phyloP scores from a whole-genome alignment of 2,797 vertebrate genomes.

The Macropus fuliginosus region DNA sequence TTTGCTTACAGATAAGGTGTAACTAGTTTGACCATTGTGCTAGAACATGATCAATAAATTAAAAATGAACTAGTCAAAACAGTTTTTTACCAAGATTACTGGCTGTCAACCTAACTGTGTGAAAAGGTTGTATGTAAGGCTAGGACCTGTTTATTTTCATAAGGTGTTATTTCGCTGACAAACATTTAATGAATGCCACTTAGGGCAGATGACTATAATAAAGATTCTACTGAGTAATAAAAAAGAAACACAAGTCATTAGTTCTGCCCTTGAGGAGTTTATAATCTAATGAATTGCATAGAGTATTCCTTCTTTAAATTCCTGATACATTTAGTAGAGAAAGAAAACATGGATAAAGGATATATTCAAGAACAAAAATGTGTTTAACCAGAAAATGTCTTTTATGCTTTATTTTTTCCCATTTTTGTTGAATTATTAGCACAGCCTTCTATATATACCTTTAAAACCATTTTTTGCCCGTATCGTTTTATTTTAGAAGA shows the following conservation, averaged over 20 bases:
- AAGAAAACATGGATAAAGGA: constrained; percentile 56
- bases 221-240: background rate
- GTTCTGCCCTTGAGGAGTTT: background rate
- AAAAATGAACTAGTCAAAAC: background rate
- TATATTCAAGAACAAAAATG: constrained; percentile 34
- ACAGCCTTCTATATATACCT: constrained; percentile 72
- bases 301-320: background rate
- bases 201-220: background rate
- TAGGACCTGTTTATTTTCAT: background rate
- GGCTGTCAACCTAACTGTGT: background rate
- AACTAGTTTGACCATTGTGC: background rate
- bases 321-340: constrained; percentile 34
- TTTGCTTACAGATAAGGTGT: background rate
- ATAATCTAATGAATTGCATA: background rate
- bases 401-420: constrained; percentile 74
- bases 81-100: background rate
- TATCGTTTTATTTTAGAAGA: constrained; percentile 65
- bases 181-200: background rate
- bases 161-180: background rate
- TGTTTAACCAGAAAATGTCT: background rate
- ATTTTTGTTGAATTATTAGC: constrained; percentile 74
- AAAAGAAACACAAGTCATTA: background rate
- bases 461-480: constrained; percentile 75
- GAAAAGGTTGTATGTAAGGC: background rate
- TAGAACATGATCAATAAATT: background rate